phyloP scores from a whole-genome alignment of 2,797 vertebrate species.

The Pagetopsis macropterus region DNA sequence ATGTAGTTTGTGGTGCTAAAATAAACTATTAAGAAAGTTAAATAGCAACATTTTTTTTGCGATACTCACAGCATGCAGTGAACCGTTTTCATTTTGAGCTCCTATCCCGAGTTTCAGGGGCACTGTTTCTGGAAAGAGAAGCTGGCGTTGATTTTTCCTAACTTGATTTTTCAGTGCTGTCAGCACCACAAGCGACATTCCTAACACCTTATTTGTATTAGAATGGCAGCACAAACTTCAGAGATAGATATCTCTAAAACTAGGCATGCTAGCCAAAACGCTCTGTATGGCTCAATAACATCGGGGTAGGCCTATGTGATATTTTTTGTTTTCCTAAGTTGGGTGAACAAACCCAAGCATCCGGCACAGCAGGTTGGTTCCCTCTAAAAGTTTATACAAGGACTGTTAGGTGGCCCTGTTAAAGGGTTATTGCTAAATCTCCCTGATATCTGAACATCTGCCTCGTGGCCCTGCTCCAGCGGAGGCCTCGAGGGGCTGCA shows the following conservation, averaged over 20 bases:
- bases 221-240: not conserved
- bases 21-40: not conserved
- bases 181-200: not conserved
- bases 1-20: not conserved
- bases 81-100: slow-evolving; percentile 8
- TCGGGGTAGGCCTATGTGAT: not conserved
- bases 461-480: slow-evolving; percentile 46
- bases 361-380: slow-evolving; percentile 5
- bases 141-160: slow-evolving; percentile 6
- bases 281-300: not conserved
- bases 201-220: not conserved
- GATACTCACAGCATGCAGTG: slow-evolving; percentile 19
- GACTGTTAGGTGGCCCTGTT: slow-evolving; percentile 27
- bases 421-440: slow-evolving; percentile 57
- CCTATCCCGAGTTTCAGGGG: not conserved
- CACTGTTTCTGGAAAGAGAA: slow-evolving; percentile 5
- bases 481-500: slow-evolving; percentile 27
- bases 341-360: not conserved
- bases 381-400: slow-evolving; percentile 26
- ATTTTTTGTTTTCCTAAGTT: not conserved
- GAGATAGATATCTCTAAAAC: slow-evolving; percentile 14
- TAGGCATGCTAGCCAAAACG: not conserved
- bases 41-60: not conserved
- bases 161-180: slow-evolving; percentile 5
- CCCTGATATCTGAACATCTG: slow-evolving; percentile 39